Evolutionary conservation across 2,888 invertebrate genomes (phyloP), one percentile per base, ranked within the genome.

Genomic region (Gortyna flavago): DNA sequence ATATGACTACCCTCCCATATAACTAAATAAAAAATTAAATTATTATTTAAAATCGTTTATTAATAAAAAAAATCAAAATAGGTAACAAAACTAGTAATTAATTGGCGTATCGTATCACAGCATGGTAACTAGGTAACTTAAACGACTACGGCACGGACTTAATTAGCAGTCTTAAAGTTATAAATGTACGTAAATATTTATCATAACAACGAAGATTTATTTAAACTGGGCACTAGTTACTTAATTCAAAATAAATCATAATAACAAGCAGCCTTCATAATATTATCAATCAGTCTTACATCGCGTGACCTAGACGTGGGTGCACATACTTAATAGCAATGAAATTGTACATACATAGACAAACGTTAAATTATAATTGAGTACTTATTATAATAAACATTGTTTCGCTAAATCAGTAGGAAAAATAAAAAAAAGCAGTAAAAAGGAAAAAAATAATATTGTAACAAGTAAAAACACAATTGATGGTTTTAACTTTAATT

Each of bases 21-120:
- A 74, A 48, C 16, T 57, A 73, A 69, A 29, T 62, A 77, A 64
- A 57, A 72, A 68, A 41, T 32, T 0, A 68, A 57, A 64, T 44
- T 54, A 65, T 69, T 68, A 54, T 73, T 51, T 65, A 64, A 64
- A 73, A 77, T 59, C 69, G 29, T 77, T 73, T 77, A 73, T 72
- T 73, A 35, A 57, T 2, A 67, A 69, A 64, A 77, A 6, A 66
- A 6, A 13, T 64, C n/a, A 44, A 77, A 72, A 72, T 44, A 67
- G 62, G 0, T 77, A 72, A 7, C 59, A 59, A 32, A 44, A 66
- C 35, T 38, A 38, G 32, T 62, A 62, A 62, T 62, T 35, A 62
- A 25, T 25, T 64, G 35, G 35, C 64, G 3, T 35, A 64, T 64
- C 25, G 35, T 35, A 64, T 35, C 64, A 64, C 64, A 64, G 64